Evolutionary conservation across 35 echinoderm and acorn worm species (phyloP).

Genomic region (Lytechinus pictus): DNA sequence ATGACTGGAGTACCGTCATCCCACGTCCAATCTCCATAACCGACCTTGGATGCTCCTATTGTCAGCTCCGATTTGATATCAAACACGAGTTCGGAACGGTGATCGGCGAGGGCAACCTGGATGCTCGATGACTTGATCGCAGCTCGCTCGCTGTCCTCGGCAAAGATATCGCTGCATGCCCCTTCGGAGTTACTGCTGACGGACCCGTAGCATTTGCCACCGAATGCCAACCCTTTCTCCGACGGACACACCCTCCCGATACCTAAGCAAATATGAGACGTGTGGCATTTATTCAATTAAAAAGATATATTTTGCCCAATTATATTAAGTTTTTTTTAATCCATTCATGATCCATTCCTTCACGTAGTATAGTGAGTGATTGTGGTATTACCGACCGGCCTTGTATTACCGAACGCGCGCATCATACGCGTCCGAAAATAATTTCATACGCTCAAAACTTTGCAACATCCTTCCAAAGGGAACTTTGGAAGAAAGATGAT

Average conservation of each 20-base stretch:
- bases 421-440: no score
- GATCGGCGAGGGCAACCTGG: background rate
- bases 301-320: no score
- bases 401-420: no score
- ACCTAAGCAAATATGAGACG: background rate
- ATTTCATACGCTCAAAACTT: no score
- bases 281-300: no score
- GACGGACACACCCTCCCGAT: background rate
- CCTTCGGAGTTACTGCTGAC: background rate
- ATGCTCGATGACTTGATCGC: background rate
- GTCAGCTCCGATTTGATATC: background rate
- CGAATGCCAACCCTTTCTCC: background rate
- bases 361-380: no score
- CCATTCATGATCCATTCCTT: no score
- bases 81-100: background rate
- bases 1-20: constrained; percentile 39
- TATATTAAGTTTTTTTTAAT: no score
- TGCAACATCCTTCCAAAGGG: no score
- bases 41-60: background rate
- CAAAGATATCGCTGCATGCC: constrained; percentile 7
- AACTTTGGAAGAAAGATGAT: no score
- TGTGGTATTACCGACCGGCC: no score
- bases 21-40: background rate
- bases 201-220: background rate
- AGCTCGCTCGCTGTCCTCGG: constrained; percentile 19